Base-by-base conservation (phyloP, 1,140 invertebrate species). In the Drosophila willistoni region DNA sequence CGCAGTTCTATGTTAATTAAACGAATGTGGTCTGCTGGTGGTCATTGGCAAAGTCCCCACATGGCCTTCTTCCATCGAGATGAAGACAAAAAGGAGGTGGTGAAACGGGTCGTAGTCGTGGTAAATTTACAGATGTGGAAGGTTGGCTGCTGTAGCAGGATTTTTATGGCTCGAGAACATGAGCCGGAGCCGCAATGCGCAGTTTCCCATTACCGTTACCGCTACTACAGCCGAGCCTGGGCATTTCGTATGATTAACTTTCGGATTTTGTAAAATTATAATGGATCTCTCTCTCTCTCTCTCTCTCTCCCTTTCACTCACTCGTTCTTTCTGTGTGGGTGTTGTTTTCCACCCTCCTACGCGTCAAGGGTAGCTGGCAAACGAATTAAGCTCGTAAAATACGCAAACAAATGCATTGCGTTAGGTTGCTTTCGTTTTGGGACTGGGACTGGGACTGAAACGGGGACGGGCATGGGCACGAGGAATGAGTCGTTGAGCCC, bases 301-400 rank as follows among this genome's bases (percentile, higher is more conserved):
- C 34, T 36, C 34, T 36, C 34, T 14, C 5, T 14, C 34, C 6
- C 34, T 36, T 10, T 10, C 34, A 29, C 34, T 12, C 34, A 9
- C 34, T 36, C 34, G 2, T 6, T 12, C 34, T 36, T 3, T 42
- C 9, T 39, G 60, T 33, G 63, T 59, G 36, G 61, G 44, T 66
- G 42, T 64, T 64, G 22, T 61, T 60, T 68, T 65, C 70, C 64
- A 83, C 76, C 76, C 83, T 70, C 64, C 57, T 22, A 7, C 10
- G 65, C 39, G 55, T 47, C 44, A 61, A 64, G 73, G 71, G 64
- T 72, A 71, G 75, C 41, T 69, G 61, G 71, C 69, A 67, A 71
- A 89, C 81, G 80, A 89, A 89, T 89, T 89, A 89, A 89, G 80
- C 42, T 90, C 80, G 85, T 89, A 81, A 89, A 82, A 89, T 68